Conservation (phyloP, 2,113 vertebrate species). For the Nothoprocta perdicaria region DNA sequence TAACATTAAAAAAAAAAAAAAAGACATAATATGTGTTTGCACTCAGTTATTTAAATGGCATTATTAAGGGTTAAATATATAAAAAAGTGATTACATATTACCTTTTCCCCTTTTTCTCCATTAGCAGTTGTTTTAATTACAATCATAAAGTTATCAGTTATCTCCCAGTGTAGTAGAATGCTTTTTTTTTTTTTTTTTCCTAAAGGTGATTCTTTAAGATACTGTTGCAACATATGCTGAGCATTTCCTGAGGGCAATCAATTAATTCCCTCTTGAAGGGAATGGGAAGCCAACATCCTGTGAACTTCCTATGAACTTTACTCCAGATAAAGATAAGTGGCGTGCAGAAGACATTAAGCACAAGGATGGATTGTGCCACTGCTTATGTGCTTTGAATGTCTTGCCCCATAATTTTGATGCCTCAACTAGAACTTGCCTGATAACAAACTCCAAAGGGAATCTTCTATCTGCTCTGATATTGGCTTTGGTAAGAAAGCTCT, state of each 20-base stretch:
- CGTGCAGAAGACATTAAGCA: background rate
- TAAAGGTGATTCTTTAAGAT: background rate
- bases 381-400: slow-evolving; percentile 18
- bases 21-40: background rate
- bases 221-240: slow-evolving; percentile 15
- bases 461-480: background rate
- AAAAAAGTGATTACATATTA: background rate
- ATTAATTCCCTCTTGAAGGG: slow-evolving; percentile 19
- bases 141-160: background rate
- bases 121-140: background rate
- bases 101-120: background rate
- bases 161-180: background rate
- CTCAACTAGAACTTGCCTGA: slow-evolving; percentile 10
- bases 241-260: slow-evolving; percentile 6
- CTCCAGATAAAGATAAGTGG: background rate
- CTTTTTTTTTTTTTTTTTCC: background rate
- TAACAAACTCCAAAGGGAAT: slow-evolving; percentile 50
- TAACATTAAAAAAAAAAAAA: background rate
- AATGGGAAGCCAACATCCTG: background rate
- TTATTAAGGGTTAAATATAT: background rate
- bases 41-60: background rate
- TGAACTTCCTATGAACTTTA: slow-evolving; percentile 29
- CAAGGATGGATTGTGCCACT: background rate
- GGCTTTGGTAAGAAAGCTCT: slow-evolving; percentile 30
- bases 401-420: background rate